phyloP scores from a whole-genome alignment of 2,113 vertebrate species.

The Pomatorhinus ruficollis region DNA sequence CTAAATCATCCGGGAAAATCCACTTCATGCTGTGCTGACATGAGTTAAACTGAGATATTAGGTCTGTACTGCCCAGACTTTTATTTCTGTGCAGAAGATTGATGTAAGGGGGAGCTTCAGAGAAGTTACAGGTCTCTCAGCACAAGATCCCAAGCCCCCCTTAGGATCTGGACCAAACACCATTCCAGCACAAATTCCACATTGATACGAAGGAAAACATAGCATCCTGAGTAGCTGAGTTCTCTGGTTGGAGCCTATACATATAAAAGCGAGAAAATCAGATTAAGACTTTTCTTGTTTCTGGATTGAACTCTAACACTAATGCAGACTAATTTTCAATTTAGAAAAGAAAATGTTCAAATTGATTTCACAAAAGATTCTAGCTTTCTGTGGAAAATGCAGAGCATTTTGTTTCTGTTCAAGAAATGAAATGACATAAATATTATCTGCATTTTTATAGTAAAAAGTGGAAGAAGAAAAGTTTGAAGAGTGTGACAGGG shows the following conservation, averaged over 20 bases:
- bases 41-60: not conserved
- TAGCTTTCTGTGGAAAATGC: not conserved
- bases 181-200: not conserved
- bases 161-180: not conserved
- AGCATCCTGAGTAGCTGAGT: not conserved
- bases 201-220: not conserved
- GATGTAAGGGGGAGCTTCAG: not conserved
- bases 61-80: not conserved
- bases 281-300: not conserved
- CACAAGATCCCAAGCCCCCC: not conserved
- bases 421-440: not conserved
- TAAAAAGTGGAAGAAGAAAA: not conserved
- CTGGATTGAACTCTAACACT: not conserved
- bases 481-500: not conserved
- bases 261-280: not conserved
- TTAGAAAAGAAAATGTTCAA: not conserved
- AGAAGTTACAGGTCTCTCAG: not conserved
- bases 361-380: not conserved
- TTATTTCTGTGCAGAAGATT: not conserved
- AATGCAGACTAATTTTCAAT: not conserved
- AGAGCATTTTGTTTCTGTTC: not conserved
- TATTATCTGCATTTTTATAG: not conserved
- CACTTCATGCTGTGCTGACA: not conserved
- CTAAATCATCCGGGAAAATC: not conserved
- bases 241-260: not conserved